These are phyloP conservation scores for Parauchenoglanis punctatus DNA, from an alignment of 2,797 vertebrate genomes.

Conservation along the genomic window DNA sequence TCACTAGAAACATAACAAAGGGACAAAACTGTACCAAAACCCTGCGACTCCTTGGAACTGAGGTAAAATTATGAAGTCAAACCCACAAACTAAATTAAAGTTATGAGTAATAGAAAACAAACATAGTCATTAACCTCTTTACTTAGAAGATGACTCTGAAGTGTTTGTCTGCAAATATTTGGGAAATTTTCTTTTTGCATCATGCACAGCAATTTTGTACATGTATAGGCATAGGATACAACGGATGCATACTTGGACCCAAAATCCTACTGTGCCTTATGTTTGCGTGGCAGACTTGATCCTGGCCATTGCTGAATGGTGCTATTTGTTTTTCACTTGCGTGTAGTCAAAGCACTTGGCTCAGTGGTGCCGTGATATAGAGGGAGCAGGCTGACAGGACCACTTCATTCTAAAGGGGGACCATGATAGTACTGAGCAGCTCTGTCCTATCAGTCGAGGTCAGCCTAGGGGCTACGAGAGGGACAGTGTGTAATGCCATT, in stretches of 20 bases:
- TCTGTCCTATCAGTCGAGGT: slow-evolving; percentile 66
- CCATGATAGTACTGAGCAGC: slow-evolving; percentile 71
- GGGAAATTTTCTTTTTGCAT: slow-evolving; percentile 23
- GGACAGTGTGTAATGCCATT: slow-evolving; percentile 56
- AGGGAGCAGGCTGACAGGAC: slow-evolving; percentile 65
- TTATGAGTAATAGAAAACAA: slow-evolving; percentile 31
- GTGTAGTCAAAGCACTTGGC: slow-evolving; percentile 66
- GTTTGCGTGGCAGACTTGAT: neutral
- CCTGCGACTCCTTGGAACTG: slow-evolving; percentile 14
- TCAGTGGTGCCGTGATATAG: slow-evolving; percentile 69
- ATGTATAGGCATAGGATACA: neutral
- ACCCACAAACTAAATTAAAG: neutral
- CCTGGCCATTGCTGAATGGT: slow-evolving; percentile 22
- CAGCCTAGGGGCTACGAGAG: slow-evolving; percentile 58
- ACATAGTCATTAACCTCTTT: slow-evolving; percentile 35
- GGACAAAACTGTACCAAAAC: slow-evolving; percentile 30
- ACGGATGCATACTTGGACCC: neutral
- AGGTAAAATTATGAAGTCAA: slow-evolving; percentile 33
- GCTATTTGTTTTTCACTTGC: slow-evolving; percentile 62
- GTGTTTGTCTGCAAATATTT: slow-evolving; percentile 48
- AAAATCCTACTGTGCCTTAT: slow-evolving; percentile 25
- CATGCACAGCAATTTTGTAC: neutral
- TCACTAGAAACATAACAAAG: slow-evolving; percentile 70
- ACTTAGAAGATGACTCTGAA: slow-evolving; percentile 30
- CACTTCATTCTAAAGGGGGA: slow-evolving; percentile 69